These are phyloP conservation scores for Boleophthalmus pectinirostris DNA, from an alignment of 2,113 vertebrate genomes.

Conservation along the genomic window DNA sequence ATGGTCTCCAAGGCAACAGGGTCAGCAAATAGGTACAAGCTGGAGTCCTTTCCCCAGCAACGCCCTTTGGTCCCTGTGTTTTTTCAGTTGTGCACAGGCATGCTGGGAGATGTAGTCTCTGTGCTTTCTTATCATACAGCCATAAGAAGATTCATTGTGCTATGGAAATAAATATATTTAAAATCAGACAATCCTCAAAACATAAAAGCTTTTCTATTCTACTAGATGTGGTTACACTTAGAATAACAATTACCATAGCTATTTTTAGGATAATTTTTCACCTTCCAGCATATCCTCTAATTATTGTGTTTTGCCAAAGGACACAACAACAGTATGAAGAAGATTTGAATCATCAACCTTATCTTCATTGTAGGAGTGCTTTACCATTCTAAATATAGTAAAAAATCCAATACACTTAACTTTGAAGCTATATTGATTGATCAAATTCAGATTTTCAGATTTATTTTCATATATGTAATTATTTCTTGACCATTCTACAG, in stretches of 20 bases:
- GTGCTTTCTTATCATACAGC: neutral
- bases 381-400: neutral
- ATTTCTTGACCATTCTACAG: neutral
- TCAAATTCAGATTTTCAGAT: too few relatives aligned
- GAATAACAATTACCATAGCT: too few relatives aligned
- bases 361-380: neutral
- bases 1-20: constrained; percentile 24
- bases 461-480: neutral
- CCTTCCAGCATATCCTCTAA: too few relatives aligned
- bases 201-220: too few relatives aligned
- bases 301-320: too few relatives aligned
- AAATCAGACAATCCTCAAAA: too few relatives aligned
- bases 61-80: neutral
- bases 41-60: constrained; percentile 21
- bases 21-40: constrained; percentile 11
- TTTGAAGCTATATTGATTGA: neutral
- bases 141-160: too few relatives aligned
- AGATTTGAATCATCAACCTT: neutral
- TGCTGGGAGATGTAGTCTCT: constrained; percentile 16
- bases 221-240: too few relatives aligned
- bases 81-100: neutral
- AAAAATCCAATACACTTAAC: neutral
- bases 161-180: too few relatives aligned
- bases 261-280: too few relatives aligned
- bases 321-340: neutral